Percentiles rank a stretch among this genome's conserved stretches.
phyloP scores from a whole-genome alignment of 2,888 invertebrate genomes.

The Lochmaea capreae region DNA sequence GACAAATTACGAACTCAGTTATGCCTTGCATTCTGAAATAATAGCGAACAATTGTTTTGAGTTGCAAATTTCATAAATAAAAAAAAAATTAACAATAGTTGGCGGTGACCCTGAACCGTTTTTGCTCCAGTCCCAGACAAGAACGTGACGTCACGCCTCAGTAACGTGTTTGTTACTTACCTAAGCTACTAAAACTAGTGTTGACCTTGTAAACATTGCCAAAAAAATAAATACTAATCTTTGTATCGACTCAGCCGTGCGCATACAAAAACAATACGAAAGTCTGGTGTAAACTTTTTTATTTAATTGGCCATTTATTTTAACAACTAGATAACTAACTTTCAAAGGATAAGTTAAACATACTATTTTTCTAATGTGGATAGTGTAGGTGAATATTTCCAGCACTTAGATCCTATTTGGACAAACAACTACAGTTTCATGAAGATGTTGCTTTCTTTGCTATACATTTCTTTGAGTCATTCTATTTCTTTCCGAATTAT shows the following conservation, averaged over 20 bases:
- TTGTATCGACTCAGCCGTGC: not conserved
- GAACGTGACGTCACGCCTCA: slow-evolving; percentile 22
- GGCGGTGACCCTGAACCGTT: slow-evolving; percentile 22
- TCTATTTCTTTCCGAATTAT: too few species aligned
- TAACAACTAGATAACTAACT: not conserved
- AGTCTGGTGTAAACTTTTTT: not conserved
- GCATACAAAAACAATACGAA: not conserved
- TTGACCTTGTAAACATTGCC: slow-evolving; percentile 41
- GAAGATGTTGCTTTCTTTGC: too few species aligned
- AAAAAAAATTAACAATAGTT: slow-evolving; percentile 26
- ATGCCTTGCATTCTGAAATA: slow-evolving; percentile 4
- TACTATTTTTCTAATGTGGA: too few species aligned
- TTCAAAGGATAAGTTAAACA: not conserved
- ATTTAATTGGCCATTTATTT: not conserved
- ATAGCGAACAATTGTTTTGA: slow-evolving; percentile 5
- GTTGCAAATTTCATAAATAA: slow-evolving; percentile 19
- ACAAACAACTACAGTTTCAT: too few species aligned
- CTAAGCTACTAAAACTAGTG: slow-evolving; percentile 42
- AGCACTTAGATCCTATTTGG: too few species aligned
- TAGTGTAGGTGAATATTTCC: too few species aligned
- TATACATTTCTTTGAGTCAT: too few species aligned
- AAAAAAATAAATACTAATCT: slow-evolving; percentile 25
- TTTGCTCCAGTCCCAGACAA: slow-evolving; percentile 32
- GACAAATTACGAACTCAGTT: not conserved
- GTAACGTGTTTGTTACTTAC: slow-evolving; percentile 41